phyloP scores from a whole-genome alignment of 2,113 vertebrate genomes.

The Plestiodon gilberti region DNA sequence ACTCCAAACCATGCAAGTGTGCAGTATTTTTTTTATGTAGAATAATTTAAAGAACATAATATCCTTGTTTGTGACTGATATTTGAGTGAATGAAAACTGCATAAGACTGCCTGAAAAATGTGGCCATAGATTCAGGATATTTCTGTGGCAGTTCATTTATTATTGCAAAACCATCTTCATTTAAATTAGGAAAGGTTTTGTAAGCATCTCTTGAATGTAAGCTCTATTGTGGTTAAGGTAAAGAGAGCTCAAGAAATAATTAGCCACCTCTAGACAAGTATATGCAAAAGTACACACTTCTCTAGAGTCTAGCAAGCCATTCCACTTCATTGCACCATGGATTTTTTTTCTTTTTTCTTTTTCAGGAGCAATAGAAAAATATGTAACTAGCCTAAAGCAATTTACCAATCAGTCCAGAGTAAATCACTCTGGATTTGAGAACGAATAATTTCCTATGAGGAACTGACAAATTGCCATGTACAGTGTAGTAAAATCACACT shows the following conservation, averaged over 20 bases:
- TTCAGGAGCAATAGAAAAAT: not conserved
- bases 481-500: not conserved
- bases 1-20: not conserved
- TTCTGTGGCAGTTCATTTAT: not conserved
- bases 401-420: slow-evolving; percentile 3
- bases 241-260: not conserved
- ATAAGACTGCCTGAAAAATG: not conserved
- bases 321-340: not conserved
- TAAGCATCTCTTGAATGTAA: not conserved
- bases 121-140: not conserved
- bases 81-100: not conserved
- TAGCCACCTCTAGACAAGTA: not conserved
- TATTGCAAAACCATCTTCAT: not conserved
- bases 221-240: not conserved
- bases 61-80: not conserved
- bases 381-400: slow-evolving; percentile 8
- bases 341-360: too few species aligned
- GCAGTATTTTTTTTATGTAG: not conserved
- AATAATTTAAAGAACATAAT: not conserved
- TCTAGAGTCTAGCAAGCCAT: not conserved
- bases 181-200: not conserved
- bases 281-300: not conserved
- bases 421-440: slow-evolving; percentile 23
- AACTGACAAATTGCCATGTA: not conserved
- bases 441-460: slow-evolving; percentile 10